Evolutionary conservation across 2,888 invertebrate genomes (phyloP).

Genomic region (Spialia ferax): DNA sequence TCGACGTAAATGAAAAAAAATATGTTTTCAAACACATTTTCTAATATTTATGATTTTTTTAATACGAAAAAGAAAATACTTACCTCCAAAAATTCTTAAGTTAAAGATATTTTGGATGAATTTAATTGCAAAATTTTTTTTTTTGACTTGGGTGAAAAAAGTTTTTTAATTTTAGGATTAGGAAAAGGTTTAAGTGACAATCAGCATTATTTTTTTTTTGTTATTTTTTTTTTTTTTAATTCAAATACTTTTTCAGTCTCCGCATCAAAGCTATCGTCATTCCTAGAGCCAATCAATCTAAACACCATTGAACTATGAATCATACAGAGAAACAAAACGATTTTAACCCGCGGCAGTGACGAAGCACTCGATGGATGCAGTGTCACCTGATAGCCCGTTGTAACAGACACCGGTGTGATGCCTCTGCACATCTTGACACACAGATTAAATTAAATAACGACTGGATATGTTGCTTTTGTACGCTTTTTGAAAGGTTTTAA

Average conservation of each 20-base stretch:
- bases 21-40: no score
- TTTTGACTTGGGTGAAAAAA: no score
- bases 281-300: constrained; percentile 50
- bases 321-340: constrained; percentile 35
- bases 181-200: no score
- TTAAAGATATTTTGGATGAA: no score
- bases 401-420: constrained; percentile 66
- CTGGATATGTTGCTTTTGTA: constrained; percentile 4
- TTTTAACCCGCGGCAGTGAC: constrained; percentile 44
- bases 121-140: no score
- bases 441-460: constrained; percentile 35
- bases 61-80: no score
- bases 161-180: no score
- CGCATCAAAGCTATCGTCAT: not conserved
- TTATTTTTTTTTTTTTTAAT: no score
- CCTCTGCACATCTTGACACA: constrained; percentile 46
- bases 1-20: no score
- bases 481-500: not conserved
- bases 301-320: constrained; percentile 32
- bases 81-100: no score
- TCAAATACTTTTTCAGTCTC: not conserved
- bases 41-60: no score
- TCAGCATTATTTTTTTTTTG: no score
- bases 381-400: constrained; percentile 69
- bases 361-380: constrained; percentile 56